Evolutionary conservation across 2,888 invertebrate genomes (phyloP), one percentile per base, ranked within the genome.

Genomic region (Acronicta psi): DNA sequence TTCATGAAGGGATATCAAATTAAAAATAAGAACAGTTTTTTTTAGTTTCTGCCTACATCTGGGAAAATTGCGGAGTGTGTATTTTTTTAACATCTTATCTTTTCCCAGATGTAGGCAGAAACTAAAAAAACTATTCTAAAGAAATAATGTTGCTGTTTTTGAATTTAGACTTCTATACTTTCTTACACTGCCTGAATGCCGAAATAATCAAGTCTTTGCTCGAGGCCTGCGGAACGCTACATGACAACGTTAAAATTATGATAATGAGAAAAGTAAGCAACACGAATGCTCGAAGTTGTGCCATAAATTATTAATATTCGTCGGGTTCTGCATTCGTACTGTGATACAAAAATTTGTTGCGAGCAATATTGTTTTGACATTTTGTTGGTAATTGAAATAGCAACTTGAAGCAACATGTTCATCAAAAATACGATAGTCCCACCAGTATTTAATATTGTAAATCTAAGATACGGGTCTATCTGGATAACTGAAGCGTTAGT

Each of bases 211-310:
- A 82, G 82, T 79, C 76, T 75, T 77, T 64, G 63, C 63, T 65
- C 44, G 55, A 71, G 74, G 76, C 76, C 69, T 58, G 57, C 37
- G 50, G 64, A 76, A 70, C 69, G 65, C 66, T 79, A 86, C 83
- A 84, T 82, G 84, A 83, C 85, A 87, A 82, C 82, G 84, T 84
- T 80, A 84, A 84, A 87, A 85, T 84, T 87, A 88, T 87, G 84
- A 72, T 86, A 86, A 87, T 85, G 85, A 84, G 84, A 67, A 81
- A 86, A 84, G 86, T 83, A 86, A 84, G 84, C 77, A 83, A 83
- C 82, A 80, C 75, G 81, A 81, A 79, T 79, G 81, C 75, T 71
- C 62, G 59, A 87, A 88, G 81, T 86, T 88, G 54, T 16, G 56
- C 78, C 72, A 85, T 88, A 87, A 88, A 87, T 88, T 85, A 84